Percentiles rank a stretch among this genome's conserved stretches.
Evolutionary conservation across 53 echinoderm and acorn worm species (phyloP).

Genomic region (Hippasteria phrygiana): DNA sequence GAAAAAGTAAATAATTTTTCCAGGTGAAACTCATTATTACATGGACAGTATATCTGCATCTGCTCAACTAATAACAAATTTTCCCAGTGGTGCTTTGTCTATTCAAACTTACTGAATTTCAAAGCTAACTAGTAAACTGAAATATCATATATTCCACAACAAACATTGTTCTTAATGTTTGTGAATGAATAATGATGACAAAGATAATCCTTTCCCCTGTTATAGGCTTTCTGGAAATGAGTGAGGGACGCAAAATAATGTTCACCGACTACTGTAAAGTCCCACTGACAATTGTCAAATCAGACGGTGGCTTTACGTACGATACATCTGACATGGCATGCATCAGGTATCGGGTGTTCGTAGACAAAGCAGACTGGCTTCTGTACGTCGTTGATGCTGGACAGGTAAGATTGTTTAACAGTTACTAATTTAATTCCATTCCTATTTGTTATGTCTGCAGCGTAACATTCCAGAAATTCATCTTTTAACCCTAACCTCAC

Average conservation of each 20-base stretch:
- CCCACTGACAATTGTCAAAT: conserved; percentile 91
- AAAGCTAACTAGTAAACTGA: no score
- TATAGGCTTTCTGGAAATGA: conserved; percentile 74
- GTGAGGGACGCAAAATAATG: conserved; percentile 94
- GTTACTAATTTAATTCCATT: not conserved
- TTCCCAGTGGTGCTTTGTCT: no score
- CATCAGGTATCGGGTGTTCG: conserved; percentile 75
- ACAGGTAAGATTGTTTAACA: conserved; percentile 68
- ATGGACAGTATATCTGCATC: no score
- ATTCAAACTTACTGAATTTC: no score
- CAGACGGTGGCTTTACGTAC: conserved; percentile 94
- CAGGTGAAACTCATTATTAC: no score
- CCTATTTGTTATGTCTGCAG: no score
- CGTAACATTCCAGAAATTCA: no score
- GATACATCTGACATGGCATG: conserved; percentile 96
- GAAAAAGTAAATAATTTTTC: no score
- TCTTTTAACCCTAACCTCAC: no score
- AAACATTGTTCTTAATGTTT: no score
- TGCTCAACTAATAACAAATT: no score
- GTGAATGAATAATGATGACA: not conserved
- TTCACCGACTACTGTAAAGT: conserved; percentile 78
- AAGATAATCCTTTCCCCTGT: not conserved
- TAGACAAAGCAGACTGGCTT: conserved; percentile 87
- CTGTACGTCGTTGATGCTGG: conserved; percentile 90
- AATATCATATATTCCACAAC: no score